These are phyloP conservation scores for Trigoniulus corallinus DNA, from an alignment of 1,140 invertebrate species.

Conservation along the genomic window DNA sequence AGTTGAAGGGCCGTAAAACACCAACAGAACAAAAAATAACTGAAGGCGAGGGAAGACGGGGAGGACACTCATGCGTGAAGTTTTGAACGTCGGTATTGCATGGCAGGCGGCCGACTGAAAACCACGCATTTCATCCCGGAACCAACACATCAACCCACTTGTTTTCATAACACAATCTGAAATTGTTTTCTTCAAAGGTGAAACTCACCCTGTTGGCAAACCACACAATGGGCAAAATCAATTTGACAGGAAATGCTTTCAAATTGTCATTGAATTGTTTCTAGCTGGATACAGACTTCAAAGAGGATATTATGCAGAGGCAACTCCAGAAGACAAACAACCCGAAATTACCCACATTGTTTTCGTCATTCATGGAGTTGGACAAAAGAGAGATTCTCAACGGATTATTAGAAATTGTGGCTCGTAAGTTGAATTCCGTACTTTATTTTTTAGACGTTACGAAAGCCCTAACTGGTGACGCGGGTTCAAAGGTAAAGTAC, in stretches of 20 bases:
- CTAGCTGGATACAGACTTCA: constrained; percentile 39
- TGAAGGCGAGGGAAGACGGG: too few relatives aligned
- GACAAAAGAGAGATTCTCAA: constrained; percentile 54
- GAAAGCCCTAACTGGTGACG: neutral
- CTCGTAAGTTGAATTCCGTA: constrained; percentile 34
- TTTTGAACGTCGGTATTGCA: too few relatives aligned
- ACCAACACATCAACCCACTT: too few relatives aligned
- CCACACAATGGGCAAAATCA: neutral
- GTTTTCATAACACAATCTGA: neutral
- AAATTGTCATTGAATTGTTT: constrained; percentile 9
- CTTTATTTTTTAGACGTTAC: constrained; percentile 4
- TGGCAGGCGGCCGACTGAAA: too few relatives aligned
- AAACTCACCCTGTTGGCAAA: neutral
- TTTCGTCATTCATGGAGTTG: constrained; percentile 60
- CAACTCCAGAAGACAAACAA: constrained; percentile 41
- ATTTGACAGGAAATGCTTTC: neutral
- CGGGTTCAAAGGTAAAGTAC: neutral
- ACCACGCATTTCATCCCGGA: too few relatives aligned
- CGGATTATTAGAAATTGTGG: constrained; percentile 50
- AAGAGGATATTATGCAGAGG: constrained; percentile 40
- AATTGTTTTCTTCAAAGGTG: neutral
- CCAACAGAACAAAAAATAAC: too few relatives aligned
- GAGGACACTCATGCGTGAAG: too few relatives aligned
- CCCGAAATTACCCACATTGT: constrained; percentile 56
- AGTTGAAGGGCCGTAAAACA: too few relatives aligned